Base-by-base conservation (phyloP, 2,797 vertebrate species). In the Pangasius mekongensis region DNA sequence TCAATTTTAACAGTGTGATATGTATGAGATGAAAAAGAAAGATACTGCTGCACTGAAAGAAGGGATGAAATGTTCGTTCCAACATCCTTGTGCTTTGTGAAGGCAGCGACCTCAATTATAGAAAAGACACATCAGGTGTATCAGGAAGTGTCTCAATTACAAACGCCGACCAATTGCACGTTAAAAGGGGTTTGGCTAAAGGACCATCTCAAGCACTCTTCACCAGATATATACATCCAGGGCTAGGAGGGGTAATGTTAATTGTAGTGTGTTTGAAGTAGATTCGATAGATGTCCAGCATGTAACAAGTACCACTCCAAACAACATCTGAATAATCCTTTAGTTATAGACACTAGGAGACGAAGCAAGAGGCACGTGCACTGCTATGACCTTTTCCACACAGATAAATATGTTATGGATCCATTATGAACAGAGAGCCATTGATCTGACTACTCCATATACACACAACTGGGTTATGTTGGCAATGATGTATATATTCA, bases 401-500 rank as follows among this genome's bases (percentile, higher is more conserved):
- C 86, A 87, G 88, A 89, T 87, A 86, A 89, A 90, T 71, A 58
- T 78, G 78, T 88, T 86, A 85, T 33, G 60, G 71, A 89, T 88
- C 88, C 83, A 82, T 89, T 83, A 82, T 67, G 85, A 86, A 90
- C 64, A 67, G 56, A 30, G 54, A 71, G 77, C 49, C 88, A 83
- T 86, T 90, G 88, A 88, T 91, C 88, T 74, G 49, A 90, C 86
- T 80, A 88, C 56, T 87, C 90, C 80, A 85, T 89, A 90, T 56
- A 82, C 81, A 89, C 77, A 73, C 88, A 89, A 90, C 88, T 90
- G 60, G n/a, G 88, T 91, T 92, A 88, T 30, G 78, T 62, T 87
- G 56, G 83, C 88, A 89, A 91, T 91, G 90, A 91, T 89, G 84
- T 91, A 91, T 91, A 90, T 87, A 89, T 88, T 87, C 80, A 86